Conservation (phyloP, 2,113 vertebrate species). For the Myodes glareolus region DNA sequence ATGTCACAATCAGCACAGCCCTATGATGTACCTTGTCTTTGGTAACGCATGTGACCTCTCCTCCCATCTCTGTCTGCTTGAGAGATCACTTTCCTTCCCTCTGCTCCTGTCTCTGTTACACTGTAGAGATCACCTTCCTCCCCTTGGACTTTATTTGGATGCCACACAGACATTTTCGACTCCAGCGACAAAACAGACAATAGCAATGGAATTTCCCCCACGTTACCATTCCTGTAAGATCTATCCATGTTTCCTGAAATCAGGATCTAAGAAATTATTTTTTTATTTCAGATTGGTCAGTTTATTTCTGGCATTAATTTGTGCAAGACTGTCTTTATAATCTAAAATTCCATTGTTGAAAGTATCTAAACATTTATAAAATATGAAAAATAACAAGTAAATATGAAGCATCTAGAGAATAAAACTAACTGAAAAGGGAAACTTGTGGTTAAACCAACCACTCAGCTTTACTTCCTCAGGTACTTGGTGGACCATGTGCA, state of each 20-base stretch:
- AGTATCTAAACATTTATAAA: not conserved
- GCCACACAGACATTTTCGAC: not conserved
- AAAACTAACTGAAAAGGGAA: conserved; percentile 28
- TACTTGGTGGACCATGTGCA: not conserved
- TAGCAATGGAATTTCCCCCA: not conserved
- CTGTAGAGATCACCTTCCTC: not conserved
- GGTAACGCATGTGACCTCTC: not conserved
- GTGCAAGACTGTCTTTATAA: not conserved
- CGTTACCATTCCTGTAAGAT: not conserved
- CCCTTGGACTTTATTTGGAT: not conserved
- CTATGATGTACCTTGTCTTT: not conserved
- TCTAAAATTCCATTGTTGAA: not conserved
- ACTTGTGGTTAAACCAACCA: not conserved
- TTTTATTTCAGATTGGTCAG: not conserved
- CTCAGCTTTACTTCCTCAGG: not conserved
- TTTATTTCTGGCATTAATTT: conserved; percentile 37
- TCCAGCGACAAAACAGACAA: not conserved
- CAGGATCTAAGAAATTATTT: not conserved
- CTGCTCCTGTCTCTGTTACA: not conserved
- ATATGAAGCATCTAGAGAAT: not conserved
- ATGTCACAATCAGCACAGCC: not conserved
- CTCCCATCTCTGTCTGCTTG: too few relatives aligned
- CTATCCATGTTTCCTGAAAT: conserved; percentile 21
- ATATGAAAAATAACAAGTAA: conserved; percentile 11
- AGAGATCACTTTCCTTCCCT: too few relatives aligned